phyloP scores from a whole-genome alignment of 2,888 invertebrate genomes.

The Tipula unca region DNA sequence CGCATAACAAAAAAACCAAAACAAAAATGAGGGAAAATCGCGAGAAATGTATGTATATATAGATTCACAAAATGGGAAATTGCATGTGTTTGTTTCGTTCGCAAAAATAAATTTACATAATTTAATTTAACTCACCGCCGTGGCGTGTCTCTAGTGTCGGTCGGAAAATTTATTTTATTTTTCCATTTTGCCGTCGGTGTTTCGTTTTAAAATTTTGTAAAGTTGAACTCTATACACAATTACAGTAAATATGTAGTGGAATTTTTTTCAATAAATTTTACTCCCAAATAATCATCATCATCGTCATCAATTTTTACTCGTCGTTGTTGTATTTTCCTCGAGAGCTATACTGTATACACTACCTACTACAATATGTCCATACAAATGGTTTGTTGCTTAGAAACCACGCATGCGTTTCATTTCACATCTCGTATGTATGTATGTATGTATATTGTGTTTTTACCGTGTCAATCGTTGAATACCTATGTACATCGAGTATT shows the following conservation, averaged over 20 bases:
- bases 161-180: not conserved
- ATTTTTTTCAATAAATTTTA: not conserved
- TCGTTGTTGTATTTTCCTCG: not conserved
- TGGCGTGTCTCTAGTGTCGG: not conserved
- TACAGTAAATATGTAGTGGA: not conserved
- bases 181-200: not conserved
- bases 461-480: not conserved
- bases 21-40: not conserved
- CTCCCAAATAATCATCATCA: not conserved
- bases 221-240: not conserved
- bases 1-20: not conserved
- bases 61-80: not conserved
- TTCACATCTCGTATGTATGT: too few relatives aligned
- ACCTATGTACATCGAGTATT: not conserved
- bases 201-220: not conserved
- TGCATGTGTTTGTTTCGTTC: not conserved
- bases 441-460: not conserved
- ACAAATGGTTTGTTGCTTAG: constrained; percentile 1
- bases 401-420: constrained; percentile 16
- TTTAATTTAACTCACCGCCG: not conserved
- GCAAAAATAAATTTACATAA: not conserved
- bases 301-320: not conserved
- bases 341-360: not conserved
- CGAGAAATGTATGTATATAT: not conserved
- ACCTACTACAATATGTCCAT: not conserved